Evolutionary conservation across 2,888 invertebrate genomes (phyloP).

Genomic region (Cephus pulcher): DNA sequence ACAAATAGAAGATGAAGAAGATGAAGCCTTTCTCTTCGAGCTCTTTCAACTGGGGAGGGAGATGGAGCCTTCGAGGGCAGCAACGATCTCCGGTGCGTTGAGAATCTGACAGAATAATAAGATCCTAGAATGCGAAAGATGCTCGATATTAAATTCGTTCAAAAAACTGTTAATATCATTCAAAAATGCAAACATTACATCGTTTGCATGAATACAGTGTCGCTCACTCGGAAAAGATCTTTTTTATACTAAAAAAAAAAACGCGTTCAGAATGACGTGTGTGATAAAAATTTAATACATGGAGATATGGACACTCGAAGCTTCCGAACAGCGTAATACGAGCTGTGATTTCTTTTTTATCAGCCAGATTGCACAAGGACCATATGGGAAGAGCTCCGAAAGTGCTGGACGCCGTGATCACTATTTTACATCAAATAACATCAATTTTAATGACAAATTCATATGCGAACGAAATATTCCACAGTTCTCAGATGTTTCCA

Average conservation of each 20-base stretch:
- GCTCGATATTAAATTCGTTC: not conserved
- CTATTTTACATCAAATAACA: not conserved
- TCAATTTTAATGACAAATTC: not conserved
- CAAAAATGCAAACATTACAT: not conserved
- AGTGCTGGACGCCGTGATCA: not conserved
- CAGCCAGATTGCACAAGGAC: not conserved
- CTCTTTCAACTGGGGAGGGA: slow-evolving; percentile 29
- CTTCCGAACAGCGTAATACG: not conserved
- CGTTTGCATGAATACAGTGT: not conserved
- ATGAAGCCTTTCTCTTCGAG: slow-evolving; percentile 30
- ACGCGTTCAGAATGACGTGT: not conserved
- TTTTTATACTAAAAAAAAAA: not conserved
- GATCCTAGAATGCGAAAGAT: not conserved
- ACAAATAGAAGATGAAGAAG: slow-evolving; percentile 10
- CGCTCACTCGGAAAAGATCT: not conserved
- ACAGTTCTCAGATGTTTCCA: not conserved
- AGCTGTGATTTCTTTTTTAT: not conserved
- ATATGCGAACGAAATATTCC: not conserved
- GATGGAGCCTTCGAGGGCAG: slow-evolving; percentile 29
- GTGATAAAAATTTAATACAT: not conserved
- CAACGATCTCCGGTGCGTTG: slow-evolving; percentile 8
- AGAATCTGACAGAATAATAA: not conserved
- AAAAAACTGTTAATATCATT: not conserved
- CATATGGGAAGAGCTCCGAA: not conserved
- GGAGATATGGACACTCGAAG: not conserved